Evolutionary conservation across 2,113 vertebrate genomes (phyloP).

Genomic region (Oplegnathus fasciatus): DNA sequence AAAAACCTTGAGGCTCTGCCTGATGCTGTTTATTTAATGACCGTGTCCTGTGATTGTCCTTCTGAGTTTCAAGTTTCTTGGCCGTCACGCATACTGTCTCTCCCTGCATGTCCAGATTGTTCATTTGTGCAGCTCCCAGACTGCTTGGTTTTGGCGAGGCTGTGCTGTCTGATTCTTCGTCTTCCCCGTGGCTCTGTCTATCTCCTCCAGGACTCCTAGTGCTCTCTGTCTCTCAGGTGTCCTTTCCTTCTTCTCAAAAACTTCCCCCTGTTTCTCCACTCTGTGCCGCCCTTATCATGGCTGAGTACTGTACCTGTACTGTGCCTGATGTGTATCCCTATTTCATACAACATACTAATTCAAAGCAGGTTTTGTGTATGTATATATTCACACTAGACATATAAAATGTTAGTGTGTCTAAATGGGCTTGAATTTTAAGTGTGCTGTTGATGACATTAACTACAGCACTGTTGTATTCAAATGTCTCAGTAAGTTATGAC

Average conservation of each 20-base stretch:
- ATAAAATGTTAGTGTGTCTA: not conserved
- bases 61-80: not conserved
- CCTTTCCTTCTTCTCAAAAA: not conserved
- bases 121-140: constrained; percentile 42
- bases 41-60: not conserved
- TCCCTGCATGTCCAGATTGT: constrained; percentile 62
- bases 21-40: not conserved
- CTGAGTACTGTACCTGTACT: not conserved
- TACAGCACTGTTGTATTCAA: too few species aligned
- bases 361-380: not conserved
- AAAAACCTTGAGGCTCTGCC: not conserved
- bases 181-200: constrained; percentile 50
- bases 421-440: not conserved
- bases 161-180: constrained; percentile 33
- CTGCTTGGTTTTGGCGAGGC: constrained; percentile 38
- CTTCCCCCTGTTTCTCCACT: not conserved
- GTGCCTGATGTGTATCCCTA: not conserved
- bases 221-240: constrained; percentile 43
- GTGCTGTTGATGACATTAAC: not conserved
- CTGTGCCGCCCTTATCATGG: not conserved
- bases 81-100: not conserved
- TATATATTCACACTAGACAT: not conserved
- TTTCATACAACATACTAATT: not conserved
- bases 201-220: constrained; percentile 46
- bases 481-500: too few species aligned